These are phyloP conservation scores for Xiphias gladius DNA, from an alignment of 2,113 vertebrate genomes.

Conservation along the genomic window DNA sequence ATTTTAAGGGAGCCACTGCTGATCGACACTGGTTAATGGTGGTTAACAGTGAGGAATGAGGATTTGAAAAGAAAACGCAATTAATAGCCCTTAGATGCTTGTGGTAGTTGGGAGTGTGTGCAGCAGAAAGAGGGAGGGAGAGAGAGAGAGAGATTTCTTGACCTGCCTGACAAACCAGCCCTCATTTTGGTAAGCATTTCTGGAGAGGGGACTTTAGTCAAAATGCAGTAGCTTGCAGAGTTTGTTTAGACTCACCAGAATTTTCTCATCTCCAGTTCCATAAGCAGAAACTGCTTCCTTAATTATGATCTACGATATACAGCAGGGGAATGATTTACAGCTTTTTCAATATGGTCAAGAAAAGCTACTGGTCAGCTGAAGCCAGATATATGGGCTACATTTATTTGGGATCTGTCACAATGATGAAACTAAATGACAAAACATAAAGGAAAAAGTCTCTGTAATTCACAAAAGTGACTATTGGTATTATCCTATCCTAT, in stretches of 20 bases:
- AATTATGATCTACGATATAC: constrained; percentile 13
- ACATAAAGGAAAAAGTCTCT: constrained; percentile 18
- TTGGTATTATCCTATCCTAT: constrained; percentile 43
- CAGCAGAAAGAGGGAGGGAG: neutral
- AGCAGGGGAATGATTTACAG: constrained; percentile 30
- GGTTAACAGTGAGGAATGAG: constrained; percentile 77
- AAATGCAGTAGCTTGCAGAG: constrained; percentile 34
- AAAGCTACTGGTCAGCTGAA: constrained; percentile 32
- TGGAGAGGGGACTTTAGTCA: constrained; percentile 44
- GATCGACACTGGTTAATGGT: constrained; percentile 86
- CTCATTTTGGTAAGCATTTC: constrained; percentile 68
- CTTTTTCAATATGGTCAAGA: constrained; percentile 39
- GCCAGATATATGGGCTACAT: constrained; percentile 20
- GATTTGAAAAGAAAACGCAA: constrained; percentile 87
- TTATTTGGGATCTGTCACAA: constrained; percentile 24
- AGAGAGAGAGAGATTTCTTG: constrained; percentile 52
- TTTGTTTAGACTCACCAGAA: constrained; percentile 58
- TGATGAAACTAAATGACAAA: constrained; percentile 34
- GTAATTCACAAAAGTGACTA: constrained; percentile 35
- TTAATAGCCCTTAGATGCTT: constrained; percentile 83
- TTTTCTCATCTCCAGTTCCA: constrained; percentile 62
- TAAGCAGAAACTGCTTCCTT: constrained; percentile 41
- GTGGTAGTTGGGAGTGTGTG: constrained; percentile 34
- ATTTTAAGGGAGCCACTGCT: constrained; percentile 82
- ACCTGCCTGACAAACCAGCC: constrained; percentile 59